phyloP scores from a whole-genome alignment of 2,797 vertebrate genomes.

The Ciconia nigra region DNA sequence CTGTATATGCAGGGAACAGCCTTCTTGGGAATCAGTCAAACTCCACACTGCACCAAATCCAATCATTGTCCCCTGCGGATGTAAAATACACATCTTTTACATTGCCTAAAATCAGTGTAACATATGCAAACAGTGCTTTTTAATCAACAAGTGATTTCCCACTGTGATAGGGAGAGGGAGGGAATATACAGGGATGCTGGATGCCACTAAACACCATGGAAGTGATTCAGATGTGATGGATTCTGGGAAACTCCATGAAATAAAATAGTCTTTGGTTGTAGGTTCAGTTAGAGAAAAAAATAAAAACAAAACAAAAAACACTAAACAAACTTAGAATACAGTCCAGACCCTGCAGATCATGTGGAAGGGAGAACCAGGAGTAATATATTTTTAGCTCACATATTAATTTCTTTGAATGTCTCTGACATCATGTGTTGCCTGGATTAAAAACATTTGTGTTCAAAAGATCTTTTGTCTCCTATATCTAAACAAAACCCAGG shows the following conservation, averaged over 20 bases:
- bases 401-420: background rate
- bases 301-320: background rate
- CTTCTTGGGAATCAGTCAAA: background rate
- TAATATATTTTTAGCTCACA: background rate
- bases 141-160: background rate
- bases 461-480: background rate
- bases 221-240: background rate
- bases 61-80: background rate
- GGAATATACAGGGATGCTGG: background rate
- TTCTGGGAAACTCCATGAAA: background rate
- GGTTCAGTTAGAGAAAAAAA: background rate
- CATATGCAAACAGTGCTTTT: background rate
- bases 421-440: background rate
- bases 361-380: background rate
- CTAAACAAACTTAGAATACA: background rate
- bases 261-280: background rate
- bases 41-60: background rate
- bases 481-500: background rate
- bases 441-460: background rate
- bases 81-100: background rate
- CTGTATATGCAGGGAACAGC: background rate
- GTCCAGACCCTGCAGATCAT: background rate
- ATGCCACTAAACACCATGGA: background rate
- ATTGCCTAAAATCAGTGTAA: background rate
- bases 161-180: background rate